Evolutionary conservation across 2,113 vertebrate genomes (phyloP).

Genomic region (Jacana jacana): DNA sequence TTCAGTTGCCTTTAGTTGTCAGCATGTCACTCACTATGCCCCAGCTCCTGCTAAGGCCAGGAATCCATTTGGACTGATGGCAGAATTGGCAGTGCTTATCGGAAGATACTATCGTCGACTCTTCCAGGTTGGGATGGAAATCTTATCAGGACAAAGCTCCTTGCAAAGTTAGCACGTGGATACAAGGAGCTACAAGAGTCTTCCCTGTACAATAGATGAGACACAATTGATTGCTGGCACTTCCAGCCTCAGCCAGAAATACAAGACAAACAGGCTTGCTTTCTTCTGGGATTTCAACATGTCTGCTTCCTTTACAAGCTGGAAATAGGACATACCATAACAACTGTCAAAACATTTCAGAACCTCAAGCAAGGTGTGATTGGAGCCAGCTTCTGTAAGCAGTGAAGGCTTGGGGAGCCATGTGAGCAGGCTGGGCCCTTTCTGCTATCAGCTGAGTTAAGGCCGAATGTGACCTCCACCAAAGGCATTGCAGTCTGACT

Average conservation of each 20-base stretch:
- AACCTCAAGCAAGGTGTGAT: neutral
- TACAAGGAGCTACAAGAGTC: neutral
- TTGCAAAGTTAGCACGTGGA: neutral
- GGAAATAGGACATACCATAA: slow-evolving; percentile 36
- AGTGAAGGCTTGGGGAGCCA: neutral
- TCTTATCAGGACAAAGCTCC: neutral
- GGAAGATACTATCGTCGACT: neutral
- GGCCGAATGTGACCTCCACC: neutral
- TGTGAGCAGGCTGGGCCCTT: neutral
- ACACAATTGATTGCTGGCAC: slow-evolving; percentile 32
- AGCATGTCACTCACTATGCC: neutral
- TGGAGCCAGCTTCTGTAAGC: neutral
- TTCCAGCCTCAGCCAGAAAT: slow-evolving; percentile 51
- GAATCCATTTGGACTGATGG: neutral
- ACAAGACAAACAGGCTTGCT: slow-evolving; percentile 51
- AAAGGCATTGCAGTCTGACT: neutral
- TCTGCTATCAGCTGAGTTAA: neutral
- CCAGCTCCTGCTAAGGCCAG: neutral
- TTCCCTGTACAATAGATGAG: neutral
- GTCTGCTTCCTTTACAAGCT: neutral
- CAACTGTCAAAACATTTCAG: slow-evolving; percentile 5
- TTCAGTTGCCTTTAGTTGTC: neutral
- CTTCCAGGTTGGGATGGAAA: neutral
- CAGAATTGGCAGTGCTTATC: neutral
- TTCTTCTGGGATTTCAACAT: slow-evolving; percentile 50